Evolutionary conservation across 1,140 invertebrate species (phyloP).

Genomic region (Euglossa dilemma): DNA sequence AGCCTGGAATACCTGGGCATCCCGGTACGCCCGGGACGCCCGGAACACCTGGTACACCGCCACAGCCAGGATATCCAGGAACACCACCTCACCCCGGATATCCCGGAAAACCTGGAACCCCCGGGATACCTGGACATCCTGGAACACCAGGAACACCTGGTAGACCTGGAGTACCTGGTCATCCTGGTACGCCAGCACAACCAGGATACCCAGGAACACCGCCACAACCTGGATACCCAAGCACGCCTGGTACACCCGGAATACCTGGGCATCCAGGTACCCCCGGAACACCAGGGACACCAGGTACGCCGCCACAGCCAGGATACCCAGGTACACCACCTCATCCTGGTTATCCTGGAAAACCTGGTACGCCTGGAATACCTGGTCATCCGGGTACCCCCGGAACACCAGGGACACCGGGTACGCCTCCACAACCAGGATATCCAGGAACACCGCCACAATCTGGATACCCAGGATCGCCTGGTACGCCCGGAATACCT

Average conservation of each 20-base stretch:
- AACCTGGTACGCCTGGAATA: conserved; percentile 65
- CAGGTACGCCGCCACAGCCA: background rate
- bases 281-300: no score
- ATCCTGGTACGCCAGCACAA: conserved; percentile 1
- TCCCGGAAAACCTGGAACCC: conserved; percentile 61
- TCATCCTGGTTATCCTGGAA: background rate
- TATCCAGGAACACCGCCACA: conserved; percentile 56
- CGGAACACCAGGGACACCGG: conserved; percentile 34
- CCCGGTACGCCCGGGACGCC: no score
- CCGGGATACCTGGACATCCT: conserved; percentile 10
- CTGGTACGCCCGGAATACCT: background rate
- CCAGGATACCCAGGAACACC: no score
- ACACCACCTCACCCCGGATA: conserved; percentile 42
- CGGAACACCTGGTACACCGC: no score
- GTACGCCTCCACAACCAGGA: conserved; percentile 6
- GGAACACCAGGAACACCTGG: conserved; percentile 28
- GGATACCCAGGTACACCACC: conserved; percentile 70
- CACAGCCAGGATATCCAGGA: no score
- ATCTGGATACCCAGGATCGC: conserved; percentile 2
- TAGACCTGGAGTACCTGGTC: conserved; percentile 45
- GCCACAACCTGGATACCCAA: no score
- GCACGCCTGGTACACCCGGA: no score
- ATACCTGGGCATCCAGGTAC: no score
- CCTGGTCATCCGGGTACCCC: conserved; percentile 71
- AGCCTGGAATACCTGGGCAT: conserved; percentile 37